Conservation (phyloP, 2,797 vertebrate species). For the Ptychobarbus kaznakovi region DNA sequence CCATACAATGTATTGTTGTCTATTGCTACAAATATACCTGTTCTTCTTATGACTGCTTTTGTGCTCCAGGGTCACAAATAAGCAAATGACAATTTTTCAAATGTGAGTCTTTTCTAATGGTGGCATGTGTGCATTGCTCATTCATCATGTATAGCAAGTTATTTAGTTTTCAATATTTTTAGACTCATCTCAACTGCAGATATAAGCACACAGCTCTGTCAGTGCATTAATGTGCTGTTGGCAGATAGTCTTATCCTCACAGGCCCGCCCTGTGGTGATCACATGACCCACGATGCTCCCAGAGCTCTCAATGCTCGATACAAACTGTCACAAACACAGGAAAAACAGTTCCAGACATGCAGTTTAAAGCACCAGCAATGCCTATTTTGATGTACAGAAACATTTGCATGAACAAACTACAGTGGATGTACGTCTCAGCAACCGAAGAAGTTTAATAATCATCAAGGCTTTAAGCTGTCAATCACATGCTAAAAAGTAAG, state of each 20-base stretch:
- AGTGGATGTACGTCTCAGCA: neutral
- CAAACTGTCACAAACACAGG: neutral
- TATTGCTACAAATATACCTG: too few relatives aligned
- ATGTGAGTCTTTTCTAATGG: neutral
- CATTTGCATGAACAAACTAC: neutral
- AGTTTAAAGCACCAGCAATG: neutral
- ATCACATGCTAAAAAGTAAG: conserved; percentile 11
- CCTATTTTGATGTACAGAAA: neutral
- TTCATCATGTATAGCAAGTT: neutral
- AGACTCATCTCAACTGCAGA: neutral
- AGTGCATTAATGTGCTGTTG: neutral
- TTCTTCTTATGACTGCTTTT: too few relatives aligned
- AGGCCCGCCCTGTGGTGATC: neutral
- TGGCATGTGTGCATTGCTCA: neutral
- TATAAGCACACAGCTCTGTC: neutral
- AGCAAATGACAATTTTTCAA: neutral
- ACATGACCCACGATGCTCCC: neutral
- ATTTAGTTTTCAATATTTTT: neutral
- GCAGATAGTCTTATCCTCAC: conserved; percentile 36
- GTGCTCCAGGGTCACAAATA: too few relatives aligned
- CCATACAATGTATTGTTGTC: too few relatives aligned
- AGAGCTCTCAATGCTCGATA: neutral
- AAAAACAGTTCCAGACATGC: neutral
- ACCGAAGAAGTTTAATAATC: too few relatives aligned
- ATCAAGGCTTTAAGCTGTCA: neutral